A percentile compares a stretch with the other conserved stretches of the same genome.
Evolutionary conservation across 1,140 invertebrate species (phyloP).

Genomic region (Dendroctonus ponderosae): DNA sequence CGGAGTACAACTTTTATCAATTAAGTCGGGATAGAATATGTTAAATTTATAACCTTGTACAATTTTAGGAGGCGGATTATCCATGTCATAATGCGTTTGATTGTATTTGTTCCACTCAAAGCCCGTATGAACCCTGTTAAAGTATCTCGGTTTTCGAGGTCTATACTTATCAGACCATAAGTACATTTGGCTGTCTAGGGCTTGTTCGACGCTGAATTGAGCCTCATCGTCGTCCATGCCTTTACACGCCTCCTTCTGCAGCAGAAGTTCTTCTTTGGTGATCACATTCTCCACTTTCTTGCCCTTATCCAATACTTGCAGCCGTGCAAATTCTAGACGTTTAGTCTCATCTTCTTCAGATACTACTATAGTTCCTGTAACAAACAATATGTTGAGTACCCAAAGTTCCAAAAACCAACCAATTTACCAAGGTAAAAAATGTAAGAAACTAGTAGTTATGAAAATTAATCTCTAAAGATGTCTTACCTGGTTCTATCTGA

Average conservation of each 20-base stretch:
- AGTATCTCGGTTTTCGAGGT: conserved; percentile 95
- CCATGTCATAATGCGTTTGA: conserved; percentile 99
- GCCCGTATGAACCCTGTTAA: conserved; percentile 93
- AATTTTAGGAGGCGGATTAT: conserved; percentile 99
- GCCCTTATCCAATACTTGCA: conserved; percentile 60
- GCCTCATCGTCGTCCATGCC: conserved; percentile 89
- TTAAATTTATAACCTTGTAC: conserved; percentile 99
- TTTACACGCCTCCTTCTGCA: conserved; percentile 79
- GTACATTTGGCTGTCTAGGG: conserved; percentile 83
- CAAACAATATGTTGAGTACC: neutral
- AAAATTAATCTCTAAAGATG: conserved; percentile 1
- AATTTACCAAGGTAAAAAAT: neutral
- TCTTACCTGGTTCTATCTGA: conserved; percentile 72
- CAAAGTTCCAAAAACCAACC: no score
- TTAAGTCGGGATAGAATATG: conserved; percentile 99
- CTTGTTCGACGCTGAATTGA: conserved; percentile 88
- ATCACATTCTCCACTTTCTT: conserved; percentile 57
- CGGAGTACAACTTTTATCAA: conserved; percentile 92
- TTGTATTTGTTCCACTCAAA: conserved; percentile 99
- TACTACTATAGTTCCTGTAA: conserved; percentile 64
- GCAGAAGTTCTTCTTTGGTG: conserved; percentile 60
- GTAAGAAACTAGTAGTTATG: neutral
- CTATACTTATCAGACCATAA: conserved; percentile 98
- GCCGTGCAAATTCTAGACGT: conserved; percentile 70
- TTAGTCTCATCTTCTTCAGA: conserved; percentile 77